These are phyloP conservation scores for Carassius gibelio DNA, from an alignment of 2,113 vertebrate species.

Conservation along the genomic window DNA sequence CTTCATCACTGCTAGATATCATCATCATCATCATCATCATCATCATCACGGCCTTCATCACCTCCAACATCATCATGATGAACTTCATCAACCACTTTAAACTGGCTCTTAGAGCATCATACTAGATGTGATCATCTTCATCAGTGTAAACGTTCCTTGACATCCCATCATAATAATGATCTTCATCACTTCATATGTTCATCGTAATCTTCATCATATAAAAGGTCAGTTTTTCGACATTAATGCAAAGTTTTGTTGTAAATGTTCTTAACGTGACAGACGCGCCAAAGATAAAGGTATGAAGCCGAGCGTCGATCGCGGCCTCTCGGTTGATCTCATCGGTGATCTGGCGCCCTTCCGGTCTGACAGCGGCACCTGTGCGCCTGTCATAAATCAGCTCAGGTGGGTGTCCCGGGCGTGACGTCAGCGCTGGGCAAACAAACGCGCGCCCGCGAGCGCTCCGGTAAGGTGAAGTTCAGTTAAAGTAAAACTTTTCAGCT, in stretches of 20 bases:
- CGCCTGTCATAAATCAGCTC: constrained; percentile 35
- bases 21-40: no score
- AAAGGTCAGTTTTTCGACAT: neutral
- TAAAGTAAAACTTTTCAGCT: constrained; percentile 40
- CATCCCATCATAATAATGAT: neutral
- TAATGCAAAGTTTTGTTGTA: neutral
- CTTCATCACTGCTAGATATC: neutral
- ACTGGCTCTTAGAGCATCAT: no score
- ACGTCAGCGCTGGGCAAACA: constrained; percentile 79
- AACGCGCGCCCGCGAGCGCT: constrained; percentile 71
- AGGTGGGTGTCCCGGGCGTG: constrained; percentile 45
- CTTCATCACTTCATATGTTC: neutral
- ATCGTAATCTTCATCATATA: neutral
- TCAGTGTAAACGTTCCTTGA: neutral
- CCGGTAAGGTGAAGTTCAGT: constrained; percentile 57
- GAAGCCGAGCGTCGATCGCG: neutral
- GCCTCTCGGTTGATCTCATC: neutral
- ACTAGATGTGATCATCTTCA: neutral
- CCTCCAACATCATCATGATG: no score
- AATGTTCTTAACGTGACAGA: neutral
- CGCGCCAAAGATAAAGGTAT: neutral
- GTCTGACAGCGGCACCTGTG: constrained; percentile 15
- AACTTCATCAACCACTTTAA: no score
- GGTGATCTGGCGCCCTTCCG: neutral
- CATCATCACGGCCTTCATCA: no score